Base-by-base conservation (phyloP, 2,113 vertebrate genomes). In the Centropus bengalensis region DNA sequence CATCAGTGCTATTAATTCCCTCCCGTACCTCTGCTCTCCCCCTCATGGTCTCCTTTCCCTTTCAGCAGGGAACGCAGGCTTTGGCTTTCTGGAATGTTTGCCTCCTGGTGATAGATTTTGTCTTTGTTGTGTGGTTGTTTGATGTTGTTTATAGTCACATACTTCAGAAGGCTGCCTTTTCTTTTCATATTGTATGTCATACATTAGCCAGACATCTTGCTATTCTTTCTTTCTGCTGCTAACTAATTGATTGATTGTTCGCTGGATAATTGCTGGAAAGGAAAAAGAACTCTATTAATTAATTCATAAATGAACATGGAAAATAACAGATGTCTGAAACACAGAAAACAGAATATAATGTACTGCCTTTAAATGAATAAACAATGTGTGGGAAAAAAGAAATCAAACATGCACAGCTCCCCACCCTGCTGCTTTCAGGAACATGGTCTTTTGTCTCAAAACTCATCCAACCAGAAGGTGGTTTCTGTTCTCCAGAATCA, bases 401-500 rank as follows among this genome's bases (percentile, higher is more conserved):
- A 91, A 87, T 67, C 63, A 77, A 92, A 96, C 62, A 51, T n/a
- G 59, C 38, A 66, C 9, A 13, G 10, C 42, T 76, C 38, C 38
- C 75, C 67, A 8, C 55, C 67, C 89, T 56, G 63, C 59, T 95
- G 92, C 79, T 95, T 74, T 90, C 59, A 70, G 84, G 42, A 89
- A 17, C 42, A 1, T 19, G 24, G 38, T 42, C 94, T 67, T 86
- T 95, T 89, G 89, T 95, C 59, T 81, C 32, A 78, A 63, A 80
- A 81, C 33, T 85, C 93, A 95, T 77, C 71, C 94, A 96, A 45
- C 51, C 89, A 91, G 93, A 89, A 97, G 49, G 68, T 63, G 51
- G 88, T 74, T 93, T 82, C 74, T 80, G 17, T 89, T 96, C 78
- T 89, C 63, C 55, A 77, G 81, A 94, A 44, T 15, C 87, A 96